Evolutionary conservation across 2,888 invertebrate species (phyloP).

Genomic region (Aphrophora alni): DNA sequence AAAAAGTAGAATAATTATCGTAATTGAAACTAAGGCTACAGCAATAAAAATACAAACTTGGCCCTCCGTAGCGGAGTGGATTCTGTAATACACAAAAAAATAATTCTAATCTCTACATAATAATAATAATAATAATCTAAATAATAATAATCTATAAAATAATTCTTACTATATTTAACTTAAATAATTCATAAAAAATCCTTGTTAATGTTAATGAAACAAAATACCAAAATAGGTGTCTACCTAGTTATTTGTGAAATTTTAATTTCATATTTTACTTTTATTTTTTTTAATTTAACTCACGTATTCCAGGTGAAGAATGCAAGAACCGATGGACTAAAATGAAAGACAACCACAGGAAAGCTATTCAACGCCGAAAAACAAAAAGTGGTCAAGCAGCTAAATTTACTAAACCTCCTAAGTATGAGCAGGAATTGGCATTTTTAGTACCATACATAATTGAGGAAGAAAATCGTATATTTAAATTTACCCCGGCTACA

Average conservation of each 20-base stretch:
- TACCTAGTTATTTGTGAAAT: too few species aligned
- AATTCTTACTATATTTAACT: too few species aligned
- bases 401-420: conserved; percentile 2
- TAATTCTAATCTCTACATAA: too few species aligned
- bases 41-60: background rate
- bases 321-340: conserved; percentile 18
- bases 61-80: background rate
- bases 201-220: too few species aligned
- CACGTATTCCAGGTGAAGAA: background rate
- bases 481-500: too few species aligned
- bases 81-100: too few species aligned
- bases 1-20: background rate
- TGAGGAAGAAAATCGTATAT: background rate
- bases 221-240: too few species aligned
- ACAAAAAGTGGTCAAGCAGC: background rate
- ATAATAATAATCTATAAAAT: too few species aligned
- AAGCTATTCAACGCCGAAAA: conserved; percentile 23
- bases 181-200: too few species aligned
- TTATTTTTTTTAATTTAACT: background rate
- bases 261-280: too few species aligned
- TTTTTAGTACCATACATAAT: background rate
- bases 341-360: background rate
- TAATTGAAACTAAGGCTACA: background rate
- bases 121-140: too few species aligned
- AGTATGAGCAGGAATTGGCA: conserved; percentile 1